These are phyloP conservation scores for Drosophila equinoxialis DNA, from an alignment of 1,140 invertebrate species.

Conservation along the genomic window DNA sequence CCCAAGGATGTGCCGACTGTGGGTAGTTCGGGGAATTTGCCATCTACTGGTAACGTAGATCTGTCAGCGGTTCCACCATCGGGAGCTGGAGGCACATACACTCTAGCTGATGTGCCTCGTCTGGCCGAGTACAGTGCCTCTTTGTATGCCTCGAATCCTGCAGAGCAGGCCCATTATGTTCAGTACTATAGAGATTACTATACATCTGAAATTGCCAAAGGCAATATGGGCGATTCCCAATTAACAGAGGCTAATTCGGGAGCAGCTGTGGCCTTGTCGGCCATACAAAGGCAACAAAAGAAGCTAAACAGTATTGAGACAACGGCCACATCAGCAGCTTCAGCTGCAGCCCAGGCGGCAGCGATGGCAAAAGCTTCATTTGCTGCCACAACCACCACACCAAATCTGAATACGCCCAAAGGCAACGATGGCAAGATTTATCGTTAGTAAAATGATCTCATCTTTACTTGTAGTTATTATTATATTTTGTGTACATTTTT, in stretches of 20 bases:
- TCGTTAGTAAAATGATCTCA: constrained; percentile 83
- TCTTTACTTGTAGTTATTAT: neutral
- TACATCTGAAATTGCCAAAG: constrained; percentile 88
- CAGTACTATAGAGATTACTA: constrained; percentile 93
- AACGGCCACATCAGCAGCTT: constrained; percentile 71
- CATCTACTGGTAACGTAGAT: constrained; percentile 1
- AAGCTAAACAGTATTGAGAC: constrained; percentile 76
- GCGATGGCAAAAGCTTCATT: constrained; percentile 60
- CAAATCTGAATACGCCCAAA: constrained; percentile 83
- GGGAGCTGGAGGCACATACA: constrained; percentile 83
- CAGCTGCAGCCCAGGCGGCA: constrained; percentile 70
- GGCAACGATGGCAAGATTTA: constrained; percentile 87
- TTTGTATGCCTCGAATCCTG: constrained; percentile 89
- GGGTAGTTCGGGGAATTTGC: constrained; percentile 8
- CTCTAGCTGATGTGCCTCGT: constrained; percentile 88
- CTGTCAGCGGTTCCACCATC: constrained; percentile 33
- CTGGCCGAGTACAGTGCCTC: constrained; percentile 91
- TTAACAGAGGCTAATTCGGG: constrained; percentile 90
- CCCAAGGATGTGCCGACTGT: constrained; percentile 40
- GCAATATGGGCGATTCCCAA: constrained; percentile 83
- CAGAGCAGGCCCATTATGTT: constrained; percentile 89
- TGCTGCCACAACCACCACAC: constrained; percentile 32
- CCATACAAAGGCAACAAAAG: constrained; percentile 86
- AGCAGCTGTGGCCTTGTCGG: constrained; percentile 94
- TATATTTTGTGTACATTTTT: neutral